Conservation (phyloP, 1,140 invertebrate species). For the Drosophila sechellia region DNA sequence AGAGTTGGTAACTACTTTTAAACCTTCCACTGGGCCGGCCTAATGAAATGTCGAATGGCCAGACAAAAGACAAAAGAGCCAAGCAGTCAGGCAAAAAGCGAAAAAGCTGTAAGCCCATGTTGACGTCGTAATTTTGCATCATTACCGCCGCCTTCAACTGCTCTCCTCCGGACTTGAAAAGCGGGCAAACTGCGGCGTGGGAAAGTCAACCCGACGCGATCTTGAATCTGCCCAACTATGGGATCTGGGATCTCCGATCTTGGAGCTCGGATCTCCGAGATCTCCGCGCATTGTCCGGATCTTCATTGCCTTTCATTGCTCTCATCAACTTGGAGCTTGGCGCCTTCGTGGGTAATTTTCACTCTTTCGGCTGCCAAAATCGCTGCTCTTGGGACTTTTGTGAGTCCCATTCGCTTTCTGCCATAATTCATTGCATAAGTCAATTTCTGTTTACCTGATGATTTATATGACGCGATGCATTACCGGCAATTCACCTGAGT, state of each 20-base stretch:
- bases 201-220: conserved; percentile 36
- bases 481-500: conserved; percentile 31
- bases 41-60: conserved; percentile 53
- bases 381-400: conserved; percentile 29
- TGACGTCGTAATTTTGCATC: conserved; percentile 74
- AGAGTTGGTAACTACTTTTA: conserved; percentile 29
- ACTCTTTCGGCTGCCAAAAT: conserved; percentile 25
- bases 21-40: conserved; percentile 19
- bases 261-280: background rate
- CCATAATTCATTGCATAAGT: conserved; percentile 57
- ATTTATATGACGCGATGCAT: conserved; percentile 40
- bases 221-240: conserved; percentile 19
- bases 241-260: conserved; percentile 4
- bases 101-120: conserved; percentile 48
- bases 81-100: conserved; percentile 2
- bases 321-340: conserved; percentile 6
- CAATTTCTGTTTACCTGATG: conserved; percentile 40
- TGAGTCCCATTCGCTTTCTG: conserved; percentile 30
- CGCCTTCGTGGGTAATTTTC: conserved; percentile 54
- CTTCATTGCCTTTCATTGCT: conserved; percentile 47
- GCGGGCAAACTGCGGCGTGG: conserved; percentile 36
- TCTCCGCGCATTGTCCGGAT: conserved; percentile 40
- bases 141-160: conserved; percentile 35
- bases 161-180: conserved; percentile 2
- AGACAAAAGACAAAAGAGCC: conserved; percentile 26